Evolutionary conservation across 2,113 vertebrate species (phyloP).

Genomic region (Colius striatus): DNA sequence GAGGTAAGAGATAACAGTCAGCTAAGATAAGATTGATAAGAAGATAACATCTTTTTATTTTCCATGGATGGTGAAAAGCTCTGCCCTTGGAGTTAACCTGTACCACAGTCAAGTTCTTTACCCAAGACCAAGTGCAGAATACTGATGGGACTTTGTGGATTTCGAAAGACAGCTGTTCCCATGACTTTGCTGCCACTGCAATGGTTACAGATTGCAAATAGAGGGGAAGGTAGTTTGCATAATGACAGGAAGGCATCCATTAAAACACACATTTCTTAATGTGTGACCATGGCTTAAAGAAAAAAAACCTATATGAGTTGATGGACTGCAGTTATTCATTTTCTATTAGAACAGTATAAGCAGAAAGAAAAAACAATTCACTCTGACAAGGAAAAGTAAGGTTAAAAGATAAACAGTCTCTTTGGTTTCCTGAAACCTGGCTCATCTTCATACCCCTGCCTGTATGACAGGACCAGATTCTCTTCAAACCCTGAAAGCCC

Average conservation of each 20-base stretch:
- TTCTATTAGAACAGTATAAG: not conserved
- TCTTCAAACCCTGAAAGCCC: not conserved
- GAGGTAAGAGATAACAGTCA: not conserved
- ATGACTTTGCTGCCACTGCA: not conserved
- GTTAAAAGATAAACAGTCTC: not conserved
- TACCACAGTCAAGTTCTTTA: not conserved
- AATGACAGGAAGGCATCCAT: not conserved
- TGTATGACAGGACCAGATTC: not conserved
- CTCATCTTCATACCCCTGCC: not conserved
- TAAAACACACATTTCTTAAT: not conserved
- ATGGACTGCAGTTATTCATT: not conserved
- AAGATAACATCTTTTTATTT: not conserved
- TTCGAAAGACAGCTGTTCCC: not conserved
- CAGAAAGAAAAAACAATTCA: not conserved
- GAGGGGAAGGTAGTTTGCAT: not conserved
- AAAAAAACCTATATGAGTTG: not conserved
- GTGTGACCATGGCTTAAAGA: not conserved
- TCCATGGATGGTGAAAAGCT: not conserved
- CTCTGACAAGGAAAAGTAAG: not conserved
- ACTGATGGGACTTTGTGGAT: not conserved
- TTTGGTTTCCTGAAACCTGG: not conserved
- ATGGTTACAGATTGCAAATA: not conserved
- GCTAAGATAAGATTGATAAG: not conserved
- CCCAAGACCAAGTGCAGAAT: not conserved
- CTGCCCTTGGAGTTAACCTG: not conserved